Conservation (phyloP, 2,888 invertebrate species). For the Drosophila pseudotalamancana region DNA sequence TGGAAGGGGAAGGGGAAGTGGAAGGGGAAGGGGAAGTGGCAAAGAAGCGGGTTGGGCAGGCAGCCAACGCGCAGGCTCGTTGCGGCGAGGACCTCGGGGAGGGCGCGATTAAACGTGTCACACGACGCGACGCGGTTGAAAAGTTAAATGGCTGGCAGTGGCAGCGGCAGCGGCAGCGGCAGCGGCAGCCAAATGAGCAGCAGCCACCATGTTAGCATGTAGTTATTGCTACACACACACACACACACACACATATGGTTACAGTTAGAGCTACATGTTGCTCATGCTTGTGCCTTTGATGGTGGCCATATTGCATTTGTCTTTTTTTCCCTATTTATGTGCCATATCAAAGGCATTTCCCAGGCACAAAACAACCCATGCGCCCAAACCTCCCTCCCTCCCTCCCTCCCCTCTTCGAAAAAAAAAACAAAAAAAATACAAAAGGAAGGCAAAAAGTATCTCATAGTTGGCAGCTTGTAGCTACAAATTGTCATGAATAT, state of each 20-base stretch:
- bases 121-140: constrained; percentile 71
- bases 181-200: constrained; percentile 62
- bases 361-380: constrained; percentile 29
- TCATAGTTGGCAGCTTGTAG: constrained; percentile 48
- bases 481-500: constrained; percentile 76
- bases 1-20: constrained; percentile 2
- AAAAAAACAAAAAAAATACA: too few species aligned
- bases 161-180: constrained; percentile 43
- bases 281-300: constrained; percentile 36
- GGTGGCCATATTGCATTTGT: constrained; percentile 62
- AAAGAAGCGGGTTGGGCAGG: too few species aligned
- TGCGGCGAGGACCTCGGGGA: constrained; percentile 28
- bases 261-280: constrained; percentile 52
- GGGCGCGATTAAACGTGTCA: constrained; percentile 76
- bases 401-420: too few species aligned
- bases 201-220: constrained; percentile 74
- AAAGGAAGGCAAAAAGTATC: constrained; percentile 9
- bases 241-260: constrained; percentile 6
- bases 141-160: constrained; percentile 74
- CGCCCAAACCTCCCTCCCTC: constrained; percentile 18
- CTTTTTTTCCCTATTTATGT: constrained; percentile 46
- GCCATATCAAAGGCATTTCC: constrained; percentile 55
- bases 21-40: not conserved
- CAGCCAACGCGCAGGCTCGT: constrained; percentile 56
- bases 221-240: constrained; percentile 54